Percentiles rank a stretch among this genome's conserved stretches.
These are phyloP conservation scores for Beris chalybata DNA, from an alignment of 2,888 invertebrate genomes.

Conservation along the genomic window DNA sequence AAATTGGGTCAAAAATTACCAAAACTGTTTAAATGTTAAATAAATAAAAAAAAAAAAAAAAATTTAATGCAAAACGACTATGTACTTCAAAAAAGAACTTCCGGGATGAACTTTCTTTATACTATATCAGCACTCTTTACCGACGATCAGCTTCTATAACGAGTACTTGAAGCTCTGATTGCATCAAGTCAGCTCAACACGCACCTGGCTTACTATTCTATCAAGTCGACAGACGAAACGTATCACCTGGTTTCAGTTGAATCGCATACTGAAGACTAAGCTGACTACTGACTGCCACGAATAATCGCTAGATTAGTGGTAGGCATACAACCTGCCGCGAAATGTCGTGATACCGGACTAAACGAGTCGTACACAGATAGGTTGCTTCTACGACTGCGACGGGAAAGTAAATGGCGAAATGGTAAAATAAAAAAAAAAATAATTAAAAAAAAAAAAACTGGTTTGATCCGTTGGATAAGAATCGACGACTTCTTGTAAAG, in stretches of 20 bases:
- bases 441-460: constrained; percentile 14
- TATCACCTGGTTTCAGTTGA: not conserved
- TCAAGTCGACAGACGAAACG: not conserved
- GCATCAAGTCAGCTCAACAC: not conserved
- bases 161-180: constrained; percentile 1
- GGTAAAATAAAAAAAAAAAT: constrained; percentile 6
- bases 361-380: constrained; percentile 1
- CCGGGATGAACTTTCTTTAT: constrained; percentile 16
- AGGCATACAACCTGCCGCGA: constrained; percentile 9
- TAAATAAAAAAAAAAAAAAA: not conserved
- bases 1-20: not conserved
- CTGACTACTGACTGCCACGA: constrained; percentile 4
- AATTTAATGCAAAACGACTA: not conserved
- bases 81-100: constrained; percentile 2
- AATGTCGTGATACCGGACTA: constrained; percentile 23
- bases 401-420: constrained; percentile 21
- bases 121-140: constrained; percentile 11
- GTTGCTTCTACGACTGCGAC: not conserved
- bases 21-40: not conserved
- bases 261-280: not conserved
- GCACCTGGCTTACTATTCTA: constrained; percentile 20
- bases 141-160: not conserved
- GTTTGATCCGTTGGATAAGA: constrained; percentile 9
- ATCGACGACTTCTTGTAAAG: not conserved
- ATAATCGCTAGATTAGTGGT: not conserved